phyloP scores from a whole-genome alignment of 2,797 vertebrate genomes.

The Gymnoscopelus microlampas region DNA sequence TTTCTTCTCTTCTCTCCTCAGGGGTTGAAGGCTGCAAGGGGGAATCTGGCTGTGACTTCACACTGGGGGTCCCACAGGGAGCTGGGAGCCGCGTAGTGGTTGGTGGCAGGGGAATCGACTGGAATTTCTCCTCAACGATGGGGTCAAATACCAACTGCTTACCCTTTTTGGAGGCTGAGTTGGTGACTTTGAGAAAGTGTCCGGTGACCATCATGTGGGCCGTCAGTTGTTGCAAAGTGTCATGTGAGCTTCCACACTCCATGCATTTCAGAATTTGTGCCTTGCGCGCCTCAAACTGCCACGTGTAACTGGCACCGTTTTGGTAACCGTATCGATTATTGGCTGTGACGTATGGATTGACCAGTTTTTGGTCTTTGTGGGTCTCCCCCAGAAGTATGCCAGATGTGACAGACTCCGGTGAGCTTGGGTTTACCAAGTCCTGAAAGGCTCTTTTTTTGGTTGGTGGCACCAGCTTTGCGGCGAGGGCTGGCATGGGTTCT shows the following conservation, averaged over 20 bases:
- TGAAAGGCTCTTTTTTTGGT: conserved; percentile 95
- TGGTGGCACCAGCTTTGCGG: conserved; percentile 92
- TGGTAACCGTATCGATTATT: conserved; percentile 99
- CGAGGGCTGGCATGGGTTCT: conserved; percentile 96
- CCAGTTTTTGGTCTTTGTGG: conserved; percentile 92
- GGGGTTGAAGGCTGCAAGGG: conserved; percentile 76
- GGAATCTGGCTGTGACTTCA: conserved; percentile 89
- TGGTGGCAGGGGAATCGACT: conserved; percentile 95
- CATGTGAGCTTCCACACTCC: conserved; percentile 98
- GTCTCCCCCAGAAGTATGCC: conserved; percentile 82
- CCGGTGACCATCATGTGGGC: conserved; percentile 99
- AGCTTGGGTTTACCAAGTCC: conserved; percentile 91
- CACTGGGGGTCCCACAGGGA: conserved; percentile 83
- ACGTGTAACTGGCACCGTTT: conserved; percentile 98
- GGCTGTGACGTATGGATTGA: conserved; percentile 95
- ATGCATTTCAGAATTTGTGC: conserved; percentile 99
- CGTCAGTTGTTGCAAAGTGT: conserved; percentile 97
- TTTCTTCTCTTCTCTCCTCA: conserved; percentile 84
- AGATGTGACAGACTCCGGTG: conserved; percentile 88
- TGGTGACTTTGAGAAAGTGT: conserved; percentile 98
- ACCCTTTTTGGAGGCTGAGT: conserved; percentile 97
- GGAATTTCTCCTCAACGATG: conserved; percentile 94
- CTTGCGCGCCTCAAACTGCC: conserved; percentile 98
- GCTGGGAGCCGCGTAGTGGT: conserved; percentile 89
- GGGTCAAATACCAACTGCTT: conserved; percentile 96